Evolutionary conservation across 2,888 invertebrate species (phyloP), one percentile per base, ranked within the genome.

Genomic region (Neoscelio sp.): DNA sequence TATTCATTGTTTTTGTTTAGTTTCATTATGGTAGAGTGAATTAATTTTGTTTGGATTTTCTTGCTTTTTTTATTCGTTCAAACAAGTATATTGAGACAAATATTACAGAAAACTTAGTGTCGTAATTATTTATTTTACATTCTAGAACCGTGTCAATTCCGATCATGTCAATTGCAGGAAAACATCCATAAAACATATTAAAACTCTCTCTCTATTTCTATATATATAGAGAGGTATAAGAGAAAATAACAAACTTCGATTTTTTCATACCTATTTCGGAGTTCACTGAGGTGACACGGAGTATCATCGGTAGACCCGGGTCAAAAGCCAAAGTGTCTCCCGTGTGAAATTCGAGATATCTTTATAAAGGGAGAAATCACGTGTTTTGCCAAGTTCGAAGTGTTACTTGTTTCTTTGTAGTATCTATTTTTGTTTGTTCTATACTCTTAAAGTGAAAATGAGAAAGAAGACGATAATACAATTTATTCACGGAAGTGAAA

Each of bases 401-500:
- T 42, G 42, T 60, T 50, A 71, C 38, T 52, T 40, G 48, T 48
- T n/a, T 35, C 50, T 50, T 17, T 15, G 5, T 13, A 13, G 1
- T 2, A 10, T 1, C 20, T 5, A 26, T 40, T 15, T 13, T 58
- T 38, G n/a, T 68, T 15, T 1, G 28, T 15, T 18, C 12, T 42
- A 50, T n/a, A 30, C 4, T 7, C 0, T n/a, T 7, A 17, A 26
- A 30, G 42, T 18, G 3, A 48, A 64, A 46, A 38, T 58, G 54
- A 50, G 56, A 64, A 35, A 64, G 73, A 73, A 12, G 23, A 4
- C 5, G 38, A 46, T 56, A 54, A 64, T 40, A 30, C 18, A 56
- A 64, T 73, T 73, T 56, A 30, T 56, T 48, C 56, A 30, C 48
- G 44, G 54, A 56, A 64, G 54, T 28, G 46, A 62, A 64, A 71